A percentile compares a stretch with the other conserved stretches of the same genome.
These are phyloP conservation scores for Arctia plantaginis DNA, from an alignment of 2,888 invertebrate genomes.

Conservation along the genomic window DNA sequence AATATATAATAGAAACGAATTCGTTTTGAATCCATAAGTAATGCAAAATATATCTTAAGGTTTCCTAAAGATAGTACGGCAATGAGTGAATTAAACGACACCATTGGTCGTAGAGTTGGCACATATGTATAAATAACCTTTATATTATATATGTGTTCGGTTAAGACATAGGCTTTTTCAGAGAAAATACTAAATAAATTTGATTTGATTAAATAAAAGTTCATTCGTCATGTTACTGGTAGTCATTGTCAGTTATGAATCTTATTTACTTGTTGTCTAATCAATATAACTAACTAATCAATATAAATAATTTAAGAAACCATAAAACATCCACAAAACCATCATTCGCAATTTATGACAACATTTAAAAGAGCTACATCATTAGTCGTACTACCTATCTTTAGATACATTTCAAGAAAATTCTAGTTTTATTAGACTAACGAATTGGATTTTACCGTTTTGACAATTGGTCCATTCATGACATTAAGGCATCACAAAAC, in stretches of 20 bases:
- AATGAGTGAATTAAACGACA: conserved; percentile 48
- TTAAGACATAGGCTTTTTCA: neutral
- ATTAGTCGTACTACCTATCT: conserved; percentile 28
- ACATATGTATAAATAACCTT: neutral
- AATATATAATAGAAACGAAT: conserved; percentile 71
- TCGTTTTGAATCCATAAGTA: conserved; percentile 71
- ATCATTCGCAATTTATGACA: conserved; percentile 29
- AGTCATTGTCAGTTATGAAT: conserved; percentile 26
- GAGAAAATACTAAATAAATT: conserved; percentile 21
- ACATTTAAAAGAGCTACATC: conserved; percentile 23
- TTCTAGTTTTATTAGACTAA: conserved; percentile 24
- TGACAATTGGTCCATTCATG: conserved; percentile 14
- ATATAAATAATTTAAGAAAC: conserved; percentile 33
- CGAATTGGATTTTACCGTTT: conserved; percentile 19
- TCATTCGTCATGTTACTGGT: conserved; percentile 35
- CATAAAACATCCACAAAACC: conserved; percentile 20
- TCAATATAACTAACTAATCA: conserved; percentile 36
- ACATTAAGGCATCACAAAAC: conserved; percentile 21
- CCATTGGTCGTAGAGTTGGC: neutral
- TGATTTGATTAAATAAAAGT: conserved; percentile 36
- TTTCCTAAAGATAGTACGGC: conserved; percentile 52
- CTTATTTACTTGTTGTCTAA: conserved; percentile 38
- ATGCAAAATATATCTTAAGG: conserved; percentile 60
- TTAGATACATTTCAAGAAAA: conserved; percentile 15
- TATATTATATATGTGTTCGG: conserved; percentile 4